These are phyloP conservation scores for Muntiacus muntjak DNA, from an alignment of 2,113 vertebrate species.

Conservation along the genomic window DNA sequence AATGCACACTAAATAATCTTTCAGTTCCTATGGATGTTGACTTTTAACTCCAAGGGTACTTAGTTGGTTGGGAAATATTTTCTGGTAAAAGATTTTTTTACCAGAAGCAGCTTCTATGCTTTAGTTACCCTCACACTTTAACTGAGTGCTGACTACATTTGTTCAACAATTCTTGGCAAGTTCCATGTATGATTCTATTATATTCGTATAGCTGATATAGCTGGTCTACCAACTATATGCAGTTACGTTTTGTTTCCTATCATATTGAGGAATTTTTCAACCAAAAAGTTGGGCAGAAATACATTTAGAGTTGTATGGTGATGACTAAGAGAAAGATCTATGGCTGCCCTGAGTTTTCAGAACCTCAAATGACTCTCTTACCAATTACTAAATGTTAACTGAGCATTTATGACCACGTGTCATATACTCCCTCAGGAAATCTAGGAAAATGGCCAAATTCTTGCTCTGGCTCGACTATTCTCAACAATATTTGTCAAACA, in stretches of 20 bases:
- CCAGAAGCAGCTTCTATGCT: too few relatives aligned
- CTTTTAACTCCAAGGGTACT: background rate
- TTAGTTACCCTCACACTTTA: background rate
- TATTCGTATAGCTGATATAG: background rate
- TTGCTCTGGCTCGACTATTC: background rate
- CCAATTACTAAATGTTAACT: background rate
- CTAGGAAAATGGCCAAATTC: slow-evolving; percentile 11
- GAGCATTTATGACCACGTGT: background rate
- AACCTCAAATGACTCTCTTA: background rate
- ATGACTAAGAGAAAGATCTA: background rate
- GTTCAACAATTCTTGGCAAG: background rate
- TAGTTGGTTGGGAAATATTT: background rate
- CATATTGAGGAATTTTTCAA: background rate
- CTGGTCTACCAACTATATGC: background rate
- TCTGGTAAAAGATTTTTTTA: background rate
- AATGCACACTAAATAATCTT: background rate
- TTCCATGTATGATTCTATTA: background rate
- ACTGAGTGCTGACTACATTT: rapidly evolving
- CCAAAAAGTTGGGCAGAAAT: background rate
- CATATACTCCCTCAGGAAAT: background rate
- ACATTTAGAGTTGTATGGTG: background rate
- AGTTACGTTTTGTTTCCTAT: background rate
- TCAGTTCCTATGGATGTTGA: background rate
- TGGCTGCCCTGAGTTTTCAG: background rate
- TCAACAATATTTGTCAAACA: background rate